A percentile compares a stretch with the other conserved stretches of the same genome.
Evolutionary conservation across 2,888 invertebrate species (phyloP).

Genomic region (Helobdella robusta): DNA sequence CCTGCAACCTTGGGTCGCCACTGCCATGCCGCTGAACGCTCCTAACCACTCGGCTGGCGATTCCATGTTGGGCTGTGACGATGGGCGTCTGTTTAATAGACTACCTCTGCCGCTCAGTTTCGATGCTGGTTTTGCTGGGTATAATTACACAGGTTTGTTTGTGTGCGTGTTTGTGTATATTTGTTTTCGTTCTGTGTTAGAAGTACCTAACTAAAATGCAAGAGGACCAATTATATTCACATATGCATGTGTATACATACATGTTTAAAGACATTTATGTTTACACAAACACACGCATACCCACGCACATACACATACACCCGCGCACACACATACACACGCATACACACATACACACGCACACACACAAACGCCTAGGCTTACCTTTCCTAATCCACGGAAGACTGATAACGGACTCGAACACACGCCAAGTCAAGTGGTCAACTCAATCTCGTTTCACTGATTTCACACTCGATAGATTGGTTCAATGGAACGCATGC

Average conservation of each 20-base stretch:
- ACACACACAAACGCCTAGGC: constrained; percentile 25
- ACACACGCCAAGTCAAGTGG: constrained; percentile 38
- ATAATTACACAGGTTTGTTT: background rate
- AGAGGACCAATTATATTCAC: background rate
- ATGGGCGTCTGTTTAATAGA: constrained; percentile 44
- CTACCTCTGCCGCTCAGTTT: constrained; percentile 41
- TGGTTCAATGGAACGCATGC: constrained; percentile 40
- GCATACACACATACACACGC: too few species aligned
- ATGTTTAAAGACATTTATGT: too few species aligned
- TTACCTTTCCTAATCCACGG: constrained; percentile 46
- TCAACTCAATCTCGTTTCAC: constrained; percentile 20
- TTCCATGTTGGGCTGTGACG: constrained; percentile 12
- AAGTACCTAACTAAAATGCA: background rate
- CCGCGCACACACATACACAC: too few species aligned
- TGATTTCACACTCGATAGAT: constrained; percentile 5
- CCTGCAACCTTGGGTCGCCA: constrained; percentile 38
- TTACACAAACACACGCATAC: too few species aligned
- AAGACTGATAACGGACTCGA: constrained; percentile 43
- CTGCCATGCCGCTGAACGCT: constrained; percentile 36
- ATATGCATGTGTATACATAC: too few species aligned
- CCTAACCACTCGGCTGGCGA: background rate
- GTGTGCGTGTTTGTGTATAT: background rate
- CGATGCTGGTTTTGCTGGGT: background rate
- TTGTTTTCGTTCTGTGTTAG: background rate
- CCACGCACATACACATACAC: too few species aligned